A percentile compares a stretch with the other conserved stretches of the same genome.
Evolutionary conservation across 2,797 vertebrate species (phyloP).

Genomic region (Labroides dimidiatus): DNA sequence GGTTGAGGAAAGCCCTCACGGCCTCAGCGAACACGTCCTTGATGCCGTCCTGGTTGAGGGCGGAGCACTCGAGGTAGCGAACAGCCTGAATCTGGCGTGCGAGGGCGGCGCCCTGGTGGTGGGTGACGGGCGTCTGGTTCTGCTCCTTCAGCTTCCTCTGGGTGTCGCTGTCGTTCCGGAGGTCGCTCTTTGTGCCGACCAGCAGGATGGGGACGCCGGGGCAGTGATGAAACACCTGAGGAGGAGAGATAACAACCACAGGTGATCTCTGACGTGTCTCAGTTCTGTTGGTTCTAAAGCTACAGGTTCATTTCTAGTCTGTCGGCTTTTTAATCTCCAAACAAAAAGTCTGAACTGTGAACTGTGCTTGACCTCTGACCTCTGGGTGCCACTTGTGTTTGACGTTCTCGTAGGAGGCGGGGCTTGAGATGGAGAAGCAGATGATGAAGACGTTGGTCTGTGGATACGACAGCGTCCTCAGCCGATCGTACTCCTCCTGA

Average conservation of each 20-base stretch:
- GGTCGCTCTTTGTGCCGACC: conserved; percentile 93
- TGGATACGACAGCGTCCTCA: conserved; percentile 91
- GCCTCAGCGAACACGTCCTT: conserved; percentile 91
- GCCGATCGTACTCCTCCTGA: conserved; percentile 93
- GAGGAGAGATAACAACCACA: no score
- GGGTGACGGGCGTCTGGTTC: conserved; percentile 87
- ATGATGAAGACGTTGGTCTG: conserved; percentile 94
- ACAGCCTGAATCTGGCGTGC: conserved; percentile 90
- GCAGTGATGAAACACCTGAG: conserved; percentile 89
- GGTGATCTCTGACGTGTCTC: no score
- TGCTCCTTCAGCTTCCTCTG: conserved; percentile 94
- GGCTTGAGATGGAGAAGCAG: conserved; percentile 93
- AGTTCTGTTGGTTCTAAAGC: no score
- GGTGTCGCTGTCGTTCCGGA: conserved; percentile 86
- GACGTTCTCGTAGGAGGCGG: conserved; percentile 91
- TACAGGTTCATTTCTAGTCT: no score
- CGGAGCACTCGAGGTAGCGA: conserved; percentile 92
- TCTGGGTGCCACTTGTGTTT: conserved; percentile 95
- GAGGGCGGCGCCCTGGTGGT: conserved; percentile 87
- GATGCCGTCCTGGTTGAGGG: conserved; percentile 91
- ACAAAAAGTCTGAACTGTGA: no score
- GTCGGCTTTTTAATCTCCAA: no score
- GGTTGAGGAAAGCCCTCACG: conserved; percentile 89
- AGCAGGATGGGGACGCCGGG: conserved; percentile 90
- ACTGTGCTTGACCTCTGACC: conserved; percentile 72